Evolutionary conservation across 2,888 invertebrate species (phyloP).

Genomic region (Drosophila niveifrons): DNA sequence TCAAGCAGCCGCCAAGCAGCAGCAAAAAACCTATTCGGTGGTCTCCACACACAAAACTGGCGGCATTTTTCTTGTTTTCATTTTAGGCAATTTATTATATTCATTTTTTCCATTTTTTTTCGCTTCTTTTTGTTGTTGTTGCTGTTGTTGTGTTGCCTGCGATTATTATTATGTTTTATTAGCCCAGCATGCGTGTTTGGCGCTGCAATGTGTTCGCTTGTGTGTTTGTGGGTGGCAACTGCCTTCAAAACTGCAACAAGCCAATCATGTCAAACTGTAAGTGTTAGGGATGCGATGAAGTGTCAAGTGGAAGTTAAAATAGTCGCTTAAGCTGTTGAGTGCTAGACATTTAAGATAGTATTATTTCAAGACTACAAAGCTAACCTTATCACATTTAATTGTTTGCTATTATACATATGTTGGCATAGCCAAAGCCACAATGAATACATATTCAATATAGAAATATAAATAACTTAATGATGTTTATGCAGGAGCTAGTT

Average conservation of each 20-base stretch:
- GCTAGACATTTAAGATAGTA: neutral
- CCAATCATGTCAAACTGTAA: neutral
- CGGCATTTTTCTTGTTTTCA: conserved; percentile 67
- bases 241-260: conserved; percentile 11
- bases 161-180: conserved; percentile 55
- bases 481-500: no score
- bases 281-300: no score
- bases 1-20: conserved; percentile 68
- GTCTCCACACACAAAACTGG: conserved; percentile 47
- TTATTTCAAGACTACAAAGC: no score
- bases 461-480: no score
- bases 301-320: neutral
- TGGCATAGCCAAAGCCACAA: no score
- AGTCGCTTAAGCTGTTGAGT: neutral
- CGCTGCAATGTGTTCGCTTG: neutral
- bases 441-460: no score
- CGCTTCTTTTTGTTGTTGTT: conserved; percentile 35
- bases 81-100: conserved; percentile 61
- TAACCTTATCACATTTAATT: no score
- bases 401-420: no score
- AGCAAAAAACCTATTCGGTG: conserved; percentile 66
- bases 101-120: conserved; percentile 30
- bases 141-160: conserved; percentile 9
- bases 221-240: conserved; percentile 41
- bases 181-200: conserved; percentile 23